phyloP scores from a whole-genome alignment of 2,888 invertebrate species.

The Stomorhina lunata region DNA sequence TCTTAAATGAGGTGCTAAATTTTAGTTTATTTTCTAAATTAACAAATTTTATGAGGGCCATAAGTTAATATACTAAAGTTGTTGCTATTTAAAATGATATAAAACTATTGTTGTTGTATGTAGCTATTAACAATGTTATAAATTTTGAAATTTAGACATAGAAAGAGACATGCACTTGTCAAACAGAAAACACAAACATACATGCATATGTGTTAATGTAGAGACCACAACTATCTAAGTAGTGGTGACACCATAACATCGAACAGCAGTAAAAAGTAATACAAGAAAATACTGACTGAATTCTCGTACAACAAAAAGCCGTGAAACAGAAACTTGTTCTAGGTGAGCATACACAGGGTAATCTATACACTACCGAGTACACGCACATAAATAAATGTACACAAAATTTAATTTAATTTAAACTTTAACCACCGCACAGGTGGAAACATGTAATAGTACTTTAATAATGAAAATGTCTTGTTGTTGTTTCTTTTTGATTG shows the following conservation, averaged over 20 bases:
- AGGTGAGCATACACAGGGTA: background rate
- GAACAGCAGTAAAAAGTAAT: background rate
- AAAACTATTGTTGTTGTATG: slow-evolving; percentile 1
- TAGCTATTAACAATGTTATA: slow-evolving; percentile 11
- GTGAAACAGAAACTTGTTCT: slow-evolving; percentile 25
- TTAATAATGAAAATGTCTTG: slow-evolving; percentile 26
- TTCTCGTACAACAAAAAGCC: background rate
- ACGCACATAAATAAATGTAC: background rate
- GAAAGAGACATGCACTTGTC: slow-evolving; percentile 60
- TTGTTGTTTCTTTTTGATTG: background rate
- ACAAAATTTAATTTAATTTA: slow-evolving; percentile 16
- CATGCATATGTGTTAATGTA: slow-evolving; percentile 45
- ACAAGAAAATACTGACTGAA: background rate
- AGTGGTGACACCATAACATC: background rate
- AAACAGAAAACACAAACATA: no score
- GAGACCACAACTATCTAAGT: background rate
- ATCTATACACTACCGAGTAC: no score
- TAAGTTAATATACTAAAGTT: background rate
- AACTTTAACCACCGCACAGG: slow-evolving; percentile 55
- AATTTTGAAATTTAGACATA: slow-evolving; percentile 35
- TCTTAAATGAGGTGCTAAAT: slow-evolving; percentile 30
- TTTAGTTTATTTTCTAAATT: slow-evolving; percentile 16
- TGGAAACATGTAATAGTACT: slow-evolving; percentile 42
- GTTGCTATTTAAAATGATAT: slow-evolving; percentile 8
- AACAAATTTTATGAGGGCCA: slow-evolving; percentile 19